phyloP scores from a whole-genome alignment of 2,113 vertebrate genomes.

The Ramphastos sulfuratus region DNA sequence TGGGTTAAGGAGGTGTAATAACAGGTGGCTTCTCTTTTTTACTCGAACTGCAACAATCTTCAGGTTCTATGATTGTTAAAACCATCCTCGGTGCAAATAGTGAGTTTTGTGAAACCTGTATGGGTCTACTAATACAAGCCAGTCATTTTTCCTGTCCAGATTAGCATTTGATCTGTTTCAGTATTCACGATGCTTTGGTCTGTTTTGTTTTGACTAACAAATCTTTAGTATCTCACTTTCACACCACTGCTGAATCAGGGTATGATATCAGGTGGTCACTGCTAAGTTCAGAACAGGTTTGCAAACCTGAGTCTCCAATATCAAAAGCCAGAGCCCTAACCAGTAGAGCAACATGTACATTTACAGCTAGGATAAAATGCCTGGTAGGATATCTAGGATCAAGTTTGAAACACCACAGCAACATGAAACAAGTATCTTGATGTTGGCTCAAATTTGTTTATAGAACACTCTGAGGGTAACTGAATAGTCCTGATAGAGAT shows the following conservation, averaged over 20 bases:
- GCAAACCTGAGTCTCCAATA: neutral
- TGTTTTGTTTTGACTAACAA: rapidly evolving
- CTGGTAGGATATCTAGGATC: neutral
- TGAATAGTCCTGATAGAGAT: neutral
- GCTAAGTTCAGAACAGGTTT: neutral
- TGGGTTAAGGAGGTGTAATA: neutral
- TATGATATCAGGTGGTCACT: neutral
- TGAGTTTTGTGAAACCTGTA: neutral
- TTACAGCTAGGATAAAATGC: neutral
- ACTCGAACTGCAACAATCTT: neutral
- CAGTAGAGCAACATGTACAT: neutral
- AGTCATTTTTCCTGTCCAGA: neutral
- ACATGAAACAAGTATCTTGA: neutral
- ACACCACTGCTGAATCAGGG: neutral
- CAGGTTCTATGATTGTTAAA: neutral
- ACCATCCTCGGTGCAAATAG: neutral
- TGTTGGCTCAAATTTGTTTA: neutral
- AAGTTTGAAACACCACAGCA: neutral
- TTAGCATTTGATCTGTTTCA: neutral
- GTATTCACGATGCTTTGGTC: neutral
- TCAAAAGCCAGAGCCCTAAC: neutral
- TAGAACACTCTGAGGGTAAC: neutral
- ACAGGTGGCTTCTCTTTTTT: neutral
- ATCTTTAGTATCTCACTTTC: neutral
- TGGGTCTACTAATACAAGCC: neutral